These are phyloP conservation scores for Trachurus trachurus DNA, from an alignment of 2,797 vertebrate genomes.

Conservation along the genomic window DNA sequence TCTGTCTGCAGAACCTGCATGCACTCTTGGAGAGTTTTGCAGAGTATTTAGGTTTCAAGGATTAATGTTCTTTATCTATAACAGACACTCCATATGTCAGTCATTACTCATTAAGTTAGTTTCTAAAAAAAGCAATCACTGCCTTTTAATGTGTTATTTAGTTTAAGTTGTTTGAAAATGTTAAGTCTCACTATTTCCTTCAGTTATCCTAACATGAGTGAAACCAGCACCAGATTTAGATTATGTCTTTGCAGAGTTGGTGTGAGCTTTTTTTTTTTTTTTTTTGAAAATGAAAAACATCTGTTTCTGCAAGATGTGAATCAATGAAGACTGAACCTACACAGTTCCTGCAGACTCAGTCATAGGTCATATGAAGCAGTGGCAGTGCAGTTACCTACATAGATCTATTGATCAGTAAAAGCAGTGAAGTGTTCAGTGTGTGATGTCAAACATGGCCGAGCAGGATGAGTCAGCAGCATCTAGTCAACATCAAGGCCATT, in stretches of 20 bases:
- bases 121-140: not conserved
- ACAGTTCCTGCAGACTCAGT: not conserved
- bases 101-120: not conserved
- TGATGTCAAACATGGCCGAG: slow-evolving; percentile 6
- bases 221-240: not conserved
- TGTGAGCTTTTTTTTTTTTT: not conserved
- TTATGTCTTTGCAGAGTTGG: not conserved
- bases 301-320: not conserved
- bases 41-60: not conserved
- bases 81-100: not conserved
- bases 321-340: not conserved
- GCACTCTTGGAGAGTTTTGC: not conserved
- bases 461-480: slow-evolving; percentile 36
- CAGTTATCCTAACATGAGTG: not conserved
- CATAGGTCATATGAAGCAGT: not conserved
- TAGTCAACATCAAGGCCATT: slow-evolving; percentile 3
- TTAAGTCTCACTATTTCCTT: not conserved
- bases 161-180: not conserved
- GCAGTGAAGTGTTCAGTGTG: slow-evolving; percentile 5
- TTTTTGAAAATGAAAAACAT: not conserved
- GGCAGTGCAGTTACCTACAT: not conserved
- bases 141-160: not conserved
- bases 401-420: not conserved
- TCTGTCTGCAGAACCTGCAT: not conserved
- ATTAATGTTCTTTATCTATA: not conserved